Percentiles rank a stretch among this genome's conserved stretches.
Evolutionary conservation across 1,140 invertebrate genomes (phyloP).

Genomic region (Magallana ariakensis): DNA sequence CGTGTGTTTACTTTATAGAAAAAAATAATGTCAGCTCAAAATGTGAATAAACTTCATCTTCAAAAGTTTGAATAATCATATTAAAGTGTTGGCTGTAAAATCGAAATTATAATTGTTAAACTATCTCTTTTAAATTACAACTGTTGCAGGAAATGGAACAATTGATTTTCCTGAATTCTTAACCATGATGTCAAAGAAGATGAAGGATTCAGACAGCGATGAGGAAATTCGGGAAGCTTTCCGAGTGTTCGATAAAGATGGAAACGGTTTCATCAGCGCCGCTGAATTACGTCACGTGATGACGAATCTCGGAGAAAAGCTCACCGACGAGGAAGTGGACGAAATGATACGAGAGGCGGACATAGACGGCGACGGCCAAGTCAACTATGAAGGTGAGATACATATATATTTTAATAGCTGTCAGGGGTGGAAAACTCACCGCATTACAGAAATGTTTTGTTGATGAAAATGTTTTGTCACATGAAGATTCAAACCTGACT

Average conservation of each 20-base stretch:
- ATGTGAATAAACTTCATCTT: no score
- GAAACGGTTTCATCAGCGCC: background rate
- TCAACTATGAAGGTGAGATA: background rate
- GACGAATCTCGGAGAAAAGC: conserved; percentile 2
- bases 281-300: background rate
- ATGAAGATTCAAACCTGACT: no score
- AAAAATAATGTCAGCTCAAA: no score
- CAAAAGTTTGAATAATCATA: no score
- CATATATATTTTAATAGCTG: background rate
- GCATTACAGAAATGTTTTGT: no score
- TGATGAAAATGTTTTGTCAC: no score
- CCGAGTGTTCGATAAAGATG: background rate
- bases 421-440: background rate
- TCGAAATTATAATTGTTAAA: no score
- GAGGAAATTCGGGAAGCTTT: conserved; percentile 14
- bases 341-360: background rate
- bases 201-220: background rate
- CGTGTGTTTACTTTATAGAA: no score
- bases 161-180: background rate
- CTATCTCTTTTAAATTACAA: no score
- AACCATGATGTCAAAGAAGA: background rate
- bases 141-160: background rate
- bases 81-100: no score
- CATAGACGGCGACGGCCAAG: background rate
- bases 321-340: background rate